A percentile compares a stretch with the other conserved stretches of the same genome.
Evolutionary conservation across 2,797 vertebrate species (phyloP).

Genomic region (Dromococcyx pavoninus): DNA sequence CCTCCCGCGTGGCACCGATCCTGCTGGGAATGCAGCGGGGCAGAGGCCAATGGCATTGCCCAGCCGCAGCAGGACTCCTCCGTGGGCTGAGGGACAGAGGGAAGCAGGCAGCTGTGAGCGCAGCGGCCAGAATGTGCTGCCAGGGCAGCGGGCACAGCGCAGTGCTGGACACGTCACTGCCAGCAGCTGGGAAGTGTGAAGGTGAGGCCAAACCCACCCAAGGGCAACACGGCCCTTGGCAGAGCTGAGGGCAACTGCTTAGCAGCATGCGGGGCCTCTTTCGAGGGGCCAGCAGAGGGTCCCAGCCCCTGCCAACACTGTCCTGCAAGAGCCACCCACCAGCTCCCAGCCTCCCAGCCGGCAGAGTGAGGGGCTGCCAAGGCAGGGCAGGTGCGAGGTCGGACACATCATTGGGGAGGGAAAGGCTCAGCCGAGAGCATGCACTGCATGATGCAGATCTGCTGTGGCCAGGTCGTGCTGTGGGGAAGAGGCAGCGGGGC

Average conservation of each 20-base stretch:
- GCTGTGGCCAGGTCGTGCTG: rapidly evolving
- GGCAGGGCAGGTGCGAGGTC: rapidly evolving
- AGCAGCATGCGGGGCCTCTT: background rate
- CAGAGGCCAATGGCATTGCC: background rate
- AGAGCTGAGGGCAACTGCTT: background rate
- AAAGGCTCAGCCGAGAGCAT: background rate
- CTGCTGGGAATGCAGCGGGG: background rate
- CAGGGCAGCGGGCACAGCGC: rapidly evolving
- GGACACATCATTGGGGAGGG: rapidly evolving
- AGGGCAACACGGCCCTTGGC: background rate
- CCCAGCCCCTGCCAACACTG: background rate
- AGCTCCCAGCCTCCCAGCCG: too few species aligned
- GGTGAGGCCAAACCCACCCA: background rate
- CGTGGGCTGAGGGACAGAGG: background rate
- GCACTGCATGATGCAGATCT: rapidly evolving
- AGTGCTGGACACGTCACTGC: background rate
- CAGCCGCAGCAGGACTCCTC: background rate
- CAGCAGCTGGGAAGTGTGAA: background rate
- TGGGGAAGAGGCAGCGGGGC: too few species aligned
- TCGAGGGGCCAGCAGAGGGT: too few species aligned
- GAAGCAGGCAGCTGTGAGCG: rapidly evolving
- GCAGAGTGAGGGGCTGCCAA: background rate
- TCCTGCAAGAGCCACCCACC: background rate
- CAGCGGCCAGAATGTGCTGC: rapidly evolving
- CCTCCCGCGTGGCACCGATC: background rate